Base-by-base conservation (phyloP, 2,888 invertebrate species). In the Dicycla oo region DNA sequence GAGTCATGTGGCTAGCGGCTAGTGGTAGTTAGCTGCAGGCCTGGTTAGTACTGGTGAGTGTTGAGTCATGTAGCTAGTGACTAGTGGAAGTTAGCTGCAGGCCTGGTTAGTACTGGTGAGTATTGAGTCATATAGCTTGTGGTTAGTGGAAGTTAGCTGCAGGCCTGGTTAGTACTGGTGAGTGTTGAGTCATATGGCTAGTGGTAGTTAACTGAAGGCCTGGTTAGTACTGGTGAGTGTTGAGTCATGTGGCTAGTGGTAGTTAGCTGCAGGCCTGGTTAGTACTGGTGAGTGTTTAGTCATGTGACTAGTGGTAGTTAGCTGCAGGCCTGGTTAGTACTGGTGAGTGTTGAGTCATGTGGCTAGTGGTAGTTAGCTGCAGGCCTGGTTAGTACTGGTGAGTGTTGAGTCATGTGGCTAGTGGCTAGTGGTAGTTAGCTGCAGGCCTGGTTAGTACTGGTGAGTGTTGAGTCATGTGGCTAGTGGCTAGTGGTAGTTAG, bases 161-260 rank as follows among this genome's bases (percentile, higher is more conserved):
- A 34, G 80, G 79, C 79, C 67, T 26, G 43, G 67, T 75, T 79
- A 79, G 79, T 61, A 75, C 79, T 63, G 66, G 78, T 53, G 13
- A 57, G 57, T 38, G 23, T 51, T 80, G 79, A 79, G 70, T 80
- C n/a, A n/a, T n/a, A n/a, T n/a, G n/a, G n/a, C n/a, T 75, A 65
- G 23, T 23, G 79, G 69, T 61, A 67, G 75, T 58, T 56, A n/a
- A 75, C 79, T 63, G 11, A 58, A 34, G 80, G 79, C 79, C 67
- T 26, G 43, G 67, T 75, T 79, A 79, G 79, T 61, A 75, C 79
- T 63, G 66, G 78, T 53, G 13, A 57, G 57, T 38, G 23, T 51
- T 80, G 79, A 79, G 70, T 80, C n/a, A n/a, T n/a, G n/a, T n/a
- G n/a, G n/a, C n/a, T 75, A 65, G 23, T 23, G 79, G 69, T 61